These are phyloP conservation scores for Oryzias woworae DNA, from an alignment of 2,113 vertebrate species.

Conservation along the genomic window DNA sequence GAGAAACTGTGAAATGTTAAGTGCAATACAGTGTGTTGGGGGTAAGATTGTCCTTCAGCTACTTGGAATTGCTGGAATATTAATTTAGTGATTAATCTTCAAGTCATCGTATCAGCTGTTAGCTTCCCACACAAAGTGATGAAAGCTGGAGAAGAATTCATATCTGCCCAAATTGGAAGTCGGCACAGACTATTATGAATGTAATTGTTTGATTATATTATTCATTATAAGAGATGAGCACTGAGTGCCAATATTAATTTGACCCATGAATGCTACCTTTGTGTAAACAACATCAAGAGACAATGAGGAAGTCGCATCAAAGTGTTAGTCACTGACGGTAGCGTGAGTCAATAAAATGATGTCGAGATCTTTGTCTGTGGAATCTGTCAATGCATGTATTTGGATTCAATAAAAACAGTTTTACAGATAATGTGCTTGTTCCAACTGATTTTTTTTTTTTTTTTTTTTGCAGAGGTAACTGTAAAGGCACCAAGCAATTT, in stretches of 20 bases:
- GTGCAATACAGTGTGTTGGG: too few relatives aligned
- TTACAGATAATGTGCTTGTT: too few relatives aligned
- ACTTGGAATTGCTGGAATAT: conserved; percentile 3
- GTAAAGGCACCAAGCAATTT: too few relatives aligned
- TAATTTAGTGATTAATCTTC: conserved; percentile 19
- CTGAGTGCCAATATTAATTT: conserved; percentile 68
- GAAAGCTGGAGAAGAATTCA: conserved; percentile 44
- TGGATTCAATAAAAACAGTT: too few relatives aligned
- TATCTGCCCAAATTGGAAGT: conserved; percentile 61
- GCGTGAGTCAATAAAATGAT: conserved; percentile 14
- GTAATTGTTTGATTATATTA: conserved; percentile 70
- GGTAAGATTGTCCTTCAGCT: too few relatives aligned
- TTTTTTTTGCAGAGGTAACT: too few relatives aligned
- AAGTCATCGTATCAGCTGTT: conserved; percentile 27
- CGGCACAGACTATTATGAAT: conserved; percentile 55
- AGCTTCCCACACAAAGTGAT: conserved; percentile 22
- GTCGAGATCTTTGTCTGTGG: conserved; percentile 18
- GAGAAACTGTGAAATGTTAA: too few relatives aligned
- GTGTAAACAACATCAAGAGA: conserved; percentile 50
- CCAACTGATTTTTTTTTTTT: too few relatives aligned
- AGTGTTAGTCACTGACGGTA: conserved; percentile 14
- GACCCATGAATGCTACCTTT: conserved; percentile 58
- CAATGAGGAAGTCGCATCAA: conserved; percentile 28
- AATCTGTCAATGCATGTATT: conserved; percentile 2
- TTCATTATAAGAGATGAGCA: conserved; percentile 66